Base-by-base conservation (phyloP, 2,113 vertebrate species). In the Pampusana beccarii region DNA sequence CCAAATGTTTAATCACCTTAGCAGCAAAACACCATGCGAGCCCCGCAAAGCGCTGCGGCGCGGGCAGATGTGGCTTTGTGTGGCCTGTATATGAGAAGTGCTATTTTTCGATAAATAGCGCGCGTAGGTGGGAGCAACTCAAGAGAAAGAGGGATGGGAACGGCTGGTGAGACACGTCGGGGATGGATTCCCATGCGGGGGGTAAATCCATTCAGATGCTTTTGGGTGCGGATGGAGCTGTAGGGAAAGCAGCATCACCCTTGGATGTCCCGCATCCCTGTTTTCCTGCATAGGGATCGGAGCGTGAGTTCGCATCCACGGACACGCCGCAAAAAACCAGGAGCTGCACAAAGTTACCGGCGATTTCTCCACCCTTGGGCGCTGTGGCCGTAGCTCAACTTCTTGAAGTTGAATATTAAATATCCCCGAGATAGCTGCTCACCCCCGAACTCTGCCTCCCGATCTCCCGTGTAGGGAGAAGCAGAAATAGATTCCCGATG, bases 181-280 rank as follows among this genome's bases (percentile, higher is more conserved):
- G 67, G n/a, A 34, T 4, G 38, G 38, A 38, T 38, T 38, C 38
- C 38, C 38, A n/a, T n/a, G 38, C 38, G 38, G 38, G 38, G 38
- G 8, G 24, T 18, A 28, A 65, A 77, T 4, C 36, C 0, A 0
- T 3, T 6, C 2, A 4, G 54, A 2, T 4, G 2, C 2, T 28
- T 38, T 9, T 4, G 4, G 15, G 14, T 1, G 34, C 3, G 0
- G 42, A 16, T 42, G 42, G 42, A 42, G 42, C 42, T 42, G 42
- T 6, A 6, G 42, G 15, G 15, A 16, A 42, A 42, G 15, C 42
- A 18, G 13, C 2, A 0, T 5, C 11, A 3, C 17, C 89, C 69
- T 10, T 16, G 50, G 25, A 16, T 7, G 67, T 10, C 4, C 10
- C 1, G 57, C 23, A 23, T 3, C 80, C 66, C 50, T 2, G 1